Percentiles rank a stretch among this genome's conserved stretches.
Evolutionary conservation across 2,888 invertebrate genomes (phyloP).

Genomic region (Cenopis cana): DNA sequence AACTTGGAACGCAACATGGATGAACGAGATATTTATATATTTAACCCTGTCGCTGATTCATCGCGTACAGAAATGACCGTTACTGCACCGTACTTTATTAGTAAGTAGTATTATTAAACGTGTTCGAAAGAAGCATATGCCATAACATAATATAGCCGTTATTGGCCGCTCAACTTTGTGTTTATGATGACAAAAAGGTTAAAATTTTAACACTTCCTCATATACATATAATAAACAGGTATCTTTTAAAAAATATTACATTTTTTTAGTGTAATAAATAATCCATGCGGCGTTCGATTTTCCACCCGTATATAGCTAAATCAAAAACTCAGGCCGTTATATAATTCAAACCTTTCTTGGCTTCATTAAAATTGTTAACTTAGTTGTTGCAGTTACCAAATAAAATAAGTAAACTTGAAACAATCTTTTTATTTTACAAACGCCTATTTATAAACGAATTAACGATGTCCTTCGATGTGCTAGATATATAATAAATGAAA

Average conservation of each 20-base stretch:
- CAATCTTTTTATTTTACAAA: slow-evolving; percentile 60
- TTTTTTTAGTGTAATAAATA: not conserved
- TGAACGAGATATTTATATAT: not conserved
- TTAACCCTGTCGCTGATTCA: not conserved
- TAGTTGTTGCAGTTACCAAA: slow-evolving; percentile 80
- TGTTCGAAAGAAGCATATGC: not conserved
- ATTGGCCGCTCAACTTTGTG: not conserved
- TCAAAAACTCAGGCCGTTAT: slow-evolving; percentile 48
- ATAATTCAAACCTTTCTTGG: slow-evolving; percentile 52
- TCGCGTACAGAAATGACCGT: not conserved
- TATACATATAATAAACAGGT: too few relatives aligned
- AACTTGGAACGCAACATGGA: not conserved
- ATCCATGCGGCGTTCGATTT: not conserved
- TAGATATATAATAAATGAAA: slow-evolving; percentile 38
- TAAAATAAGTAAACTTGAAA: slow-evolving; percentile 72
- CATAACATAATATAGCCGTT: not conserved
- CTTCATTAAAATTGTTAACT: slow-evolving; percentile 68
- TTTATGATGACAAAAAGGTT: not conserved
- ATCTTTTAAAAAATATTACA: too few relatives aligned
- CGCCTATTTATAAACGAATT: slow-evolving; percentile 33
- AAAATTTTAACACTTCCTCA: not conserved
- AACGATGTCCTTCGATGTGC: slow-evolving; percentile 34
- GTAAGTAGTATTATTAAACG: too few relatives aligned
- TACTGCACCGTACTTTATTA: not conserved
- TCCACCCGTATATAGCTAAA: slow-evolving; percentile 19